Evolutionary conservation across 2,797 vertebrate genomes (phyloP).

Genomic region (Sternotherus odoratus): DNA sequence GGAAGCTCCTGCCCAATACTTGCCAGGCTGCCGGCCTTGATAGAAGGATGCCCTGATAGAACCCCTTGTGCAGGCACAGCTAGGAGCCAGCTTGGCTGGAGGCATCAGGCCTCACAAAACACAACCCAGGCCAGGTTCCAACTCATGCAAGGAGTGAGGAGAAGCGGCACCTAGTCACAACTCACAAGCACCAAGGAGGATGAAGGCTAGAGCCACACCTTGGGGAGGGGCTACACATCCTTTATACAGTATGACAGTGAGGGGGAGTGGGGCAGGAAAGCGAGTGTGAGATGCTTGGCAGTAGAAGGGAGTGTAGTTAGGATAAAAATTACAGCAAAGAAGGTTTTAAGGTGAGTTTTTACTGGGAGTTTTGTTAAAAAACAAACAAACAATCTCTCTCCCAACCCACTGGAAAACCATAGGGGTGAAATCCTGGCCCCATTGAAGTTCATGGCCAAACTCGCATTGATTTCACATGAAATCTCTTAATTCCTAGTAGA

Average conservation of each 20-base stretch:
- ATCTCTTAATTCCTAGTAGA: background rate
- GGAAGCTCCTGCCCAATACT: too few relatives aligned
- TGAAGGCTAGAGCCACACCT: too few relatives aligned
- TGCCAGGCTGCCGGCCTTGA: too few relatives aligned
- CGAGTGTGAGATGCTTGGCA: background rate
- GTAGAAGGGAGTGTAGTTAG: background rate
- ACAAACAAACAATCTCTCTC: fast-evolving
- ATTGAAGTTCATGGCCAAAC: background rate
- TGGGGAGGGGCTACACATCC: background rate
- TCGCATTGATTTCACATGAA: background rate
- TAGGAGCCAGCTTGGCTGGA: background rate
- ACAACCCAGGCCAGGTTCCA: background rate
- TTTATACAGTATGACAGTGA: fast-evolving
- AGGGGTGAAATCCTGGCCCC: background rate
- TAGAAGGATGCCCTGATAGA: background rate
- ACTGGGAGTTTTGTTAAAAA: background rate
- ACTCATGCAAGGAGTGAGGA: background rate
- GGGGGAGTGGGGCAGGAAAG: background rate
- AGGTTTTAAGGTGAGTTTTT: background rate
- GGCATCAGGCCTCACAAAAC: background rate
- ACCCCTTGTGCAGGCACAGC: background rate
- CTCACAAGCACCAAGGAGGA: background rate
- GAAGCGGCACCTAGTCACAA: background rate
- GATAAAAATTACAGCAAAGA: background rate
- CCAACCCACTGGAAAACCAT: background rate